Conservation (phyloP, 2,888 invertebrate species). For the Danaus chrysippus region DNA sequence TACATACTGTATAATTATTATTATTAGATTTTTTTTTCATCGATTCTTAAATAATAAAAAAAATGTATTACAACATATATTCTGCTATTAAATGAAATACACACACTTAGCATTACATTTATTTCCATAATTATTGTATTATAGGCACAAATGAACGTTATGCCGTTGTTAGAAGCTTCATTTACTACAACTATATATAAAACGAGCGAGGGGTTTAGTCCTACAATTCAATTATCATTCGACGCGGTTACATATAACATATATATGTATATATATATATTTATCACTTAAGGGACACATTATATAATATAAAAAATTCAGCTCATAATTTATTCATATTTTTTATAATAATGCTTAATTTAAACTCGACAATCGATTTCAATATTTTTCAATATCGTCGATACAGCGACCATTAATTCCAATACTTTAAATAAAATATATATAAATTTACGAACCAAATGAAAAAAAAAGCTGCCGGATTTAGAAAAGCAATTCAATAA, state of each 20-base stretch:
- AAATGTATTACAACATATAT: conserved; percentile 44
- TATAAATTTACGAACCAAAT: no score
- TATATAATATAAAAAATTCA: background rate
- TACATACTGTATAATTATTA: conserved; percentile 70
- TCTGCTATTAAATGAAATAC: conserved; percentile 51
- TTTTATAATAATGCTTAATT: background rate
- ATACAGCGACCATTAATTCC: no score
- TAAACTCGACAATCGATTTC: no score
- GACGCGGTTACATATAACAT: conserved; percentile 9
- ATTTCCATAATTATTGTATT: conserved; percentile 50
- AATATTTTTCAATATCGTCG: no score
- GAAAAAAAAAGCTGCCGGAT: conserved; percentile 8
- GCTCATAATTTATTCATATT: background rate
- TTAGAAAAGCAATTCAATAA: background rate
- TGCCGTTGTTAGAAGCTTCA: conserved; percentile 50
- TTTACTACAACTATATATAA: conserved; percentile 56
- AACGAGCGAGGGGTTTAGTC: conserved; percentile 72
- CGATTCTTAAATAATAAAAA: no score
- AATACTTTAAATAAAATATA: no score
- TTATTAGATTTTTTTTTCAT: conserved; percentile 37
- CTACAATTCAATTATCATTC: conserved; percentile 46
- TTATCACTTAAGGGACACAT: conserved; percentile 4
- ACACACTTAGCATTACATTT: conserved; percentile 46
- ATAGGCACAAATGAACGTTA: conserved; percentile 72
- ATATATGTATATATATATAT: background rate